Conservation (phyloP, 1,140 invertebrate species). For the Sycophila sp. region DNA sequence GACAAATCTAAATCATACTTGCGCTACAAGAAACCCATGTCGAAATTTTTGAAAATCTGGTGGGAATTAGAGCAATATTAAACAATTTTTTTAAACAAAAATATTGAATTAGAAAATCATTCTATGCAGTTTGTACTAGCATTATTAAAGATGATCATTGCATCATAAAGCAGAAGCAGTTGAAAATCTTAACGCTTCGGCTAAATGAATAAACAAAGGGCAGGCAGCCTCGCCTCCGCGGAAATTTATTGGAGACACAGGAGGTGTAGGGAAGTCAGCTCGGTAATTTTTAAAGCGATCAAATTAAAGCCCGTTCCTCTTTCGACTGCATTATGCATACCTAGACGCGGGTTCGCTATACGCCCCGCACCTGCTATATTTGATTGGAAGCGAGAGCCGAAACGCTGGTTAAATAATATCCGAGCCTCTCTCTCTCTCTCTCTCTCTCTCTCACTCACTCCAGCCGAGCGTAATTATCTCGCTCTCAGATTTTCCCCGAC, state of each 20-base stretch:
- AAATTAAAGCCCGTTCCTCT: conserved; percentile 7
- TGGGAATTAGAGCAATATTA: too few relatives aligned
- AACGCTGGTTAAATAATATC: conserved; percentile 63
- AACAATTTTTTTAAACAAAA: too few relatives aligned
- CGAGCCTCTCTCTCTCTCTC: conserved; percentile 16
- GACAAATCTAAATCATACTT: too few relatives aligned
- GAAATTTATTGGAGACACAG: conserved; percentile 13
- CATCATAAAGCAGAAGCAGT: too few relatives aligned
- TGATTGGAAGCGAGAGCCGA: conserved; percentile 51
- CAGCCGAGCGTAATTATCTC: conserved; percentile 63
- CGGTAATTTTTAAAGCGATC: conserved; percentile 33
- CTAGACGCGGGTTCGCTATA: conserved; percentile 33
- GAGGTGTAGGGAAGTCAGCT: neutral
- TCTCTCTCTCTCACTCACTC: conserved; percentile 9
- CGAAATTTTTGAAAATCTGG: too few relatives aligned
- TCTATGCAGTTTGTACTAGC: too few relatives aligned
- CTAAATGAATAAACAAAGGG: conserved; percentile 6
- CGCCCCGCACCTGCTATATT: conserved; percentile 50
- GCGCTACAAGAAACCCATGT: too few relatives aligned
- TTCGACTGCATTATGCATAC: conserved; percentile 24
- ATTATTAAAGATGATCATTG: too few relatives aligned
- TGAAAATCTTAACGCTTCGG: too few relatives aligned
- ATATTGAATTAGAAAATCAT: too few relatives aligned
- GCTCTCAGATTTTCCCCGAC: conserved; percentile 59
- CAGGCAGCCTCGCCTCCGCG: neutral